A percentile compares a stretch with the other conserved stretches of the same genome.
Evolutionary conservation across 1,140 invertebrate species (phyloP).

Genomic region (Eumeta japonica): DNA sequence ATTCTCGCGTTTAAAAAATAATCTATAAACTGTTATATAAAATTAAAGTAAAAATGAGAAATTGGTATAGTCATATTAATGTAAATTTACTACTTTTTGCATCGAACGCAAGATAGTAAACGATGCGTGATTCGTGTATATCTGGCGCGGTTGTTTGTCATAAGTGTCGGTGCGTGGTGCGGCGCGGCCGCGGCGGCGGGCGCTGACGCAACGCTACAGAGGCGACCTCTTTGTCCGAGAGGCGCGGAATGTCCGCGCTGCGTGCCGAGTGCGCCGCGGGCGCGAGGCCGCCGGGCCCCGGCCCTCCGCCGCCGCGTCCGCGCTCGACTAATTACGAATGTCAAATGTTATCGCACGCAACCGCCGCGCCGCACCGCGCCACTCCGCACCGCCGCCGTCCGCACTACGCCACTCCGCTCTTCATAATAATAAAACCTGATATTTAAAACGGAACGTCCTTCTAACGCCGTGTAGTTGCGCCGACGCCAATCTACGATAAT

Average conservation of each 20-base stretch:
- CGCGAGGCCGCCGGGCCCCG: constrained; percentile 26
- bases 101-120: background rate
- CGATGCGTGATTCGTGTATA: too few species aligned
- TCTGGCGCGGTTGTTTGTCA: too few species aligned
- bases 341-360: constrained; percentile 57
- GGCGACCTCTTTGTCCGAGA: background rate
- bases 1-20: too few species aligned
- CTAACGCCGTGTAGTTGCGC: constrained; percentile 59
- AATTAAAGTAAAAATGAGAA: too few species aligned
- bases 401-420: constrained; percentile 53
- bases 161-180: background rate
- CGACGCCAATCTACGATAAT: constrained; percentile 59
- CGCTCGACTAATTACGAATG: constrained; percentile 52
- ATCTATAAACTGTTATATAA: too few species aligned
- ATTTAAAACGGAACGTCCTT: constrained; percentile 59
- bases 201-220: background rate
- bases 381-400: constrained; percentile 31
- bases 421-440: constrained; percentile 60
- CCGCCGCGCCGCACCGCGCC: too few species aligned
- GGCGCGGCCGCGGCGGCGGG: background rate
- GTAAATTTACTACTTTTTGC: background rate
- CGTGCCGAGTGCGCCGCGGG: constrained; percentile 9
- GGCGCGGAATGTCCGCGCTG: background rate
- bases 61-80: too few species aligned
- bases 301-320: constrained; percentile 35